A percentile compares a stretch with the other conserved stretches of the same genome.
Evolutionary conservation across 2,888 invertebrate species (phyloP).

Genomic region (Hermaeophaga mercurialis): DNA sequence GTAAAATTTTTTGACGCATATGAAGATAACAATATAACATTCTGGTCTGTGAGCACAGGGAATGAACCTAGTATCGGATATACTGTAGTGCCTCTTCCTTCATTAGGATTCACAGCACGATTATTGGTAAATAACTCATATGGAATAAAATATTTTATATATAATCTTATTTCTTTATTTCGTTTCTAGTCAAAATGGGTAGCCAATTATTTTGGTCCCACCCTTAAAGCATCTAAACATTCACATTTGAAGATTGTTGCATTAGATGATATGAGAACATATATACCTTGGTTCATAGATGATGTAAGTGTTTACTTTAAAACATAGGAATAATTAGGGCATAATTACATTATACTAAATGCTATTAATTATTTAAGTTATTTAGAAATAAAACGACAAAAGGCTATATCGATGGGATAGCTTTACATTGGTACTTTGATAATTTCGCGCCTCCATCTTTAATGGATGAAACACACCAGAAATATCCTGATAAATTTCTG

Average conservation of each 20-base stretch:
- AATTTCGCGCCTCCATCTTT: constrained; percentile 61
- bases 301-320: no score
- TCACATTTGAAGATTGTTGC: constrained; percentile 71
- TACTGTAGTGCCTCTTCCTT: constrained; percentile 12
- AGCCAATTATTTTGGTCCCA: constrained; percentile 74
- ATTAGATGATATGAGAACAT: constrained; percentile 67
- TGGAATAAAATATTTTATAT: background rate
- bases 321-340: no score
- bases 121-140: constrained; percentile 13
- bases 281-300: no score
- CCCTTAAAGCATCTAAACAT: constrained; percentile 64
- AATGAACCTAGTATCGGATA: constrained; percentile 80
- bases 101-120: constrained; percentile 9
- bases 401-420: constrained; percentile 74
- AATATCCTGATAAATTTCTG: constrained; percentile 47
- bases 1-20: constrained; percentile 81
- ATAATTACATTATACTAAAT: no score
- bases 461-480: constrained; percentile 61
- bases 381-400: constrained; percentile 56
- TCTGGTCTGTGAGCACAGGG: constrained; percentile 86
- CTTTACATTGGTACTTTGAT: constrained; percentile 85
- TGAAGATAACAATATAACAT: constrained; percentile 65
- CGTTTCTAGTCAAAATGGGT: constrained; percentile 68
- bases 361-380: no score
- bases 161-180: background rate